Conservation (phyloP, 2,888 invertebrate species). For the Hartigia nigra region DNA sequence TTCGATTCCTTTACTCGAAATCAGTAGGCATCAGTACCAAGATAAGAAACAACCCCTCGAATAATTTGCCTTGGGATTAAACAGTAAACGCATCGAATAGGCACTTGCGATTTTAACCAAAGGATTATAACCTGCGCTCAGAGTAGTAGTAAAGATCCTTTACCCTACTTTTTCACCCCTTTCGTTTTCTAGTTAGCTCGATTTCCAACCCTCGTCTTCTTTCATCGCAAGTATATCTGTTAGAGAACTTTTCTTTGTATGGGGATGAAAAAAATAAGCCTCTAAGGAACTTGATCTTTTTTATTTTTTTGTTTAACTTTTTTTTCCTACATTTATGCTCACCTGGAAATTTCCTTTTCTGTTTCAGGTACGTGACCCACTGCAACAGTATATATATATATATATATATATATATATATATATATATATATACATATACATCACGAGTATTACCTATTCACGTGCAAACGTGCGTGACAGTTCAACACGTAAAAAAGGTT, state of each 20-base stretch:
- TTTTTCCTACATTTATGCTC: neutral
- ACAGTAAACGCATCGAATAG: neutral
- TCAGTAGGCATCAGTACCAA: neutral
- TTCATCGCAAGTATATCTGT: too few relatives aligned
- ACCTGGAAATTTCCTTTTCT: conserved; percentile 27
- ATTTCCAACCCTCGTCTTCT: neutral
- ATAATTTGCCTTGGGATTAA: neutral
- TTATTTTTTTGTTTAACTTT: too few relatives aligned
- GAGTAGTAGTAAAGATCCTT: neutral
- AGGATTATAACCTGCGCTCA: too few relatives aligned
- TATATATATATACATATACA: too few relatives aligned
- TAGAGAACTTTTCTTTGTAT: neutral
- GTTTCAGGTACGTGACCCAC: conserved; percentile 48
- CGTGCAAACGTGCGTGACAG: neutral
- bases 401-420: conserved; percentile 19
- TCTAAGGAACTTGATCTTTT: neutral
- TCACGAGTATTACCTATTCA: neutral
- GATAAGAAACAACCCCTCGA: neutral
- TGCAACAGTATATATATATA: conserved; percentile 12
- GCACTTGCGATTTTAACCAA: neutral
- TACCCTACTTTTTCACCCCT: neutral
- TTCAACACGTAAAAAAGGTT: neutral
- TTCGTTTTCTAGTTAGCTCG: neutral
- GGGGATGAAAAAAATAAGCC: neutral
- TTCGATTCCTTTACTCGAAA: neutral